Conservation (phyloP, 2,797 vertebrate genomes). For the Eutrigla gurnardus region DNA sequence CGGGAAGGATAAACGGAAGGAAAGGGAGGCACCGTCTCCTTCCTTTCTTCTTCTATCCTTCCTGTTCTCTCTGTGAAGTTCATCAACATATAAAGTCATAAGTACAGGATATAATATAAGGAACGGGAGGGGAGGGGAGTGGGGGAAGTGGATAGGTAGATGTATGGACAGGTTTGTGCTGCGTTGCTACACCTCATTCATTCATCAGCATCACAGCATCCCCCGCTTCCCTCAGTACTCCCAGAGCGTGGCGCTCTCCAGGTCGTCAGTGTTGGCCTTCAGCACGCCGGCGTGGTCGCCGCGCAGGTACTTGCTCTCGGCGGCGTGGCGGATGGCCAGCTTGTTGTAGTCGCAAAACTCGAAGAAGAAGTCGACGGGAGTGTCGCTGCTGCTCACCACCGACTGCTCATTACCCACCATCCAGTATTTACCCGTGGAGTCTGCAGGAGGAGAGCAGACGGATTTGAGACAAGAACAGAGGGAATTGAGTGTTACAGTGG, state of each 20-base stretch:
- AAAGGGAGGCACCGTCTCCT: slow-evolving; percentile 36
- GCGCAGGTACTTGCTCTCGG: slow-evolving; percentile 93
- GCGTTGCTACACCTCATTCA: slow-evolving; percentile 25
- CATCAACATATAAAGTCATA: slow-evolving; percentile 68
- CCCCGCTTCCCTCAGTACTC: slow-evolving; percentile 88
- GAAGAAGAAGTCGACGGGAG: slow-evolving; percentile 94
- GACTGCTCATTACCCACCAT: slow-evolving; percentile 92
- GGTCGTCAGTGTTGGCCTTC: slow-evolving; percentile 92
- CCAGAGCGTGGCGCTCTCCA: slow-evolving; percentile 96
- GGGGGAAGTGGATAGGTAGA: slow-evolving; percentile 27
- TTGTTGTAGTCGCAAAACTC: slow-evolving; percentile 99
- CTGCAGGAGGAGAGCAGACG: slow-evolving; percentile 69
- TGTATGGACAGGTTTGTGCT: slow-evolving; percentile 27
- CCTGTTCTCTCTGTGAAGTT: slow-evolving; percentile 73
- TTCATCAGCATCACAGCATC: slow-evolving; percentile 26
- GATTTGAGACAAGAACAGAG: neutral
- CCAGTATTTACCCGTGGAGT: slow-evolving; percentile 99
- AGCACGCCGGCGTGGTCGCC: slow-evolving; percentile 98
- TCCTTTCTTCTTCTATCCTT: slow-evolving; percentile 47
- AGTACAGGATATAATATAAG: slow-evolving; percentile 44
- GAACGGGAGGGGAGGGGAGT: neutral
- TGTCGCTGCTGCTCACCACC: slow-evolving; percentile 95
- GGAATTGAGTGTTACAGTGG: neutral
- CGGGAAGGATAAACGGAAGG: slow-evolving; percentile 39
- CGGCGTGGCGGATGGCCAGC: slow-evolving; percentile 91